These are phyloP conservation scores for Deroplatys truncata DNA, from an alignment of 2,888 invertebrate species.

Conservation along the genomic window DNA sequence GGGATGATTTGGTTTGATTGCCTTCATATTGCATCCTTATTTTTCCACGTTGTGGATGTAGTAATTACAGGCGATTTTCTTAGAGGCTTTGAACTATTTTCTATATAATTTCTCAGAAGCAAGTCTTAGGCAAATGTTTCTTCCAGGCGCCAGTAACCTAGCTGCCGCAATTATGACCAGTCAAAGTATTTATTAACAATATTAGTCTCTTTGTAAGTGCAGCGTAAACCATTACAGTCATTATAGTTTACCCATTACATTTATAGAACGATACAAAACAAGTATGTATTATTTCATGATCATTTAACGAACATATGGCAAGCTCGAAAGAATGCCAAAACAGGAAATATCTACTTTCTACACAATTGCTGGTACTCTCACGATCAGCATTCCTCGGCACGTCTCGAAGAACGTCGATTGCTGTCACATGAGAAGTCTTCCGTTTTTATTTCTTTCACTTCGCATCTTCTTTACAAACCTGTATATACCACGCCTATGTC, in stretches of 20 bases:
- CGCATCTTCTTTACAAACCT: background rate
- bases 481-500: background rate
- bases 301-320: background rate
- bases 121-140: no score
- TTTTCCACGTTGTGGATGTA: no score
- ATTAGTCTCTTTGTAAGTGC: background rate
- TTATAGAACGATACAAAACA: background rate
- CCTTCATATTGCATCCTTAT: no score
- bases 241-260: background rate
- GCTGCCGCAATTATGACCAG: no score
- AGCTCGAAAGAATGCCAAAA: background rate
- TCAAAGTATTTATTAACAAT: background rate
- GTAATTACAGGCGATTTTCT: no score
- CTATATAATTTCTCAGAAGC: no score
- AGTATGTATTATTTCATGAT: background rate
- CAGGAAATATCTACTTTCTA: background rate
- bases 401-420: background rate
- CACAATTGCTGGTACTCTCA: background rate
- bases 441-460: background rate
- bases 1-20: no score
- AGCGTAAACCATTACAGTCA: background rate
- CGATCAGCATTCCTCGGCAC: background rate
- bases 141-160: background rate
- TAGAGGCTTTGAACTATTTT: no score
- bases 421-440: background rate